Conservation (phyloP, 2,113 vertebrate genomes). For the Dasyurus viverrinus region DNA sequence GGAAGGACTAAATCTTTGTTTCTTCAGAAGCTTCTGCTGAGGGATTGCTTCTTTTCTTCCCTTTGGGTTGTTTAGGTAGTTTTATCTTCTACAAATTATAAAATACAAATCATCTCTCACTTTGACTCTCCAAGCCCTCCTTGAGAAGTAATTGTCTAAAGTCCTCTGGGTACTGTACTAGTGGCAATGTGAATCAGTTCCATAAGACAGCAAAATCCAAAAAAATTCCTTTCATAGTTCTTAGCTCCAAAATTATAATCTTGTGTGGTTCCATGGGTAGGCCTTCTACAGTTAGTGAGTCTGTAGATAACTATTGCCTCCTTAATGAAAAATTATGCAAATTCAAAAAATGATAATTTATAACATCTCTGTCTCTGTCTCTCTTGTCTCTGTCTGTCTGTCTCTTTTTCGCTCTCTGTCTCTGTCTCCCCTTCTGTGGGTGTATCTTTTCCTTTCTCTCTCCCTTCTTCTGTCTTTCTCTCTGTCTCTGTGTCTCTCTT, state of each 20-base stretch:
- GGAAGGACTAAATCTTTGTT: background rate
- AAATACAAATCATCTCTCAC: background rate
- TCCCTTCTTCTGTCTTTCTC: no score
- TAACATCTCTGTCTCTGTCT: background rate
- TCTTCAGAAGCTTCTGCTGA: background rate
- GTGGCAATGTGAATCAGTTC: background rate
- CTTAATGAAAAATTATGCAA: background rate
- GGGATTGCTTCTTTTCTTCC: background rate
- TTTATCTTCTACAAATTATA: background rate
- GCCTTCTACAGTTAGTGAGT: background rate
- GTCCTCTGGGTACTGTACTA: background rate
- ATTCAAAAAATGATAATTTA: background rate
- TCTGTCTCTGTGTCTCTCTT: no score
- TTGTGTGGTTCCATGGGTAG: background rate
- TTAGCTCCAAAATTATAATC: background rate
- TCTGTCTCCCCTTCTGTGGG: no score
- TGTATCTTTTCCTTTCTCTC: no score
- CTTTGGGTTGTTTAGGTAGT: background rate
- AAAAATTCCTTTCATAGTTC: background rate
- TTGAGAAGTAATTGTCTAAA: background rate
- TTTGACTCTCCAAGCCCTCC: background rate
- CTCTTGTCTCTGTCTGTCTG: no score
- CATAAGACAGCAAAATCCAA: background rate
- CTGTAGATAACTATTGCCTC: background rate
- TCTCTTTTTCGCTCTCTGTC: no score